These are phyloP conservation scores for Camponotus pennsylvanicus DNA, from an alignment of 1,140 invertebrate species.

Conservation along the genomic window DNA sequence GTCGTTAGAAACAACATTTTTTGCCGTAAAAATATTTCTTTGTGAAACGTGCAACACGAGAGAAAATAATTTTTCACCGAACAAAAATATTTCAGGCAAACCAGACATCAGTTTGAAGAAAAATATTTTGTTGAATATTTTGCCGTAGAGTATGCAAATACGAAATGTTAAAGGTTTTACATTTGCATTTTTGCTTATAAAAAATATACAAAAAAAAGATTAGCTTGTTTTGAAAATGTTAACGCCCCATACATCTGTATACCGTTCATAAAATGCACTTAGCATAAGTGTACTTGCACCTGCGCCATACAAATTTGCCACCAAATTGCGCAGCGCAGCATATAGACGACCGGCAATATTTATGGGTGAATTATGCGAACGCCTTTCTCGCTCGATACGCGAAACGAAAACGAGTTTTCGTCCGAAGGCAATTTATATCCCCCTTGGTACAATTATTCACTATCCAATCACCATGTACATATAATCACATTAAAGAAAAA, in stretches of 20 bases:
- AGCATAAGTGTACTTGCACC: constrained; percentile 63
- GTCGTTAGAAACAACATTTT: constrained; percentile 13
- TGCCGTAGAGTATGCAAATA: not conserved
- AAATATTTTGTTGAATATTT: constrained; percentile 8
- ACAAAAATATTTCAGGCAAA: constrained; percentile 1
- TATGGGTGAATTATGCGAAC: constrained; percentile 70
- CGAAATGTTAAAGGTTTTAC: not conserved
- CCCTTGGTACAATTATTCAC: constrained; percentile 3
- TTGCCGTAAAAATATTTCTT: not conserved
- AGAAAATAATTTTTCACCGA: constrained; percentile 8
- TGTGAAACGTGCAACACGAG: not conserved
- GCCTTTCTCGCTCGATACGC: constrained; percentile 56
- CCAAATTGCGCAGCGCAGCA: constrained; percentile 57
- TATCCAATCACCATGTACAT: not conserved
- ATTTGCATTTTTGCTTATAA: not conserved
- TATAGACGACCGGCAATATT: constrained; percentile 55
- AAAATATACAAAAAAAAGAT: not conserved
- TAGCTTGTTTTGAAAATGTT: constrained; percentile 38
- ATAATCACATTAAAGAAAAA: not conserved
- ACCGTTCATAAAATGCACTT: constrained; percentile 57
- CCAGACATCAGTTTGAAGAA: not conserved
- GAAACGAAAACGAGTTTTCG: constrained; percentile 32
- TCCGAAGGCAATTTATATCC: constrained; percentile 48
- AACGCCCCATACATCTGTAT: not conserved
- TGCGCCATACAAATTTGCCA: constrained; percentile 66